Conservation (phyloP, 2,888 invertebrate species). For the Melieria picta region DNA sequence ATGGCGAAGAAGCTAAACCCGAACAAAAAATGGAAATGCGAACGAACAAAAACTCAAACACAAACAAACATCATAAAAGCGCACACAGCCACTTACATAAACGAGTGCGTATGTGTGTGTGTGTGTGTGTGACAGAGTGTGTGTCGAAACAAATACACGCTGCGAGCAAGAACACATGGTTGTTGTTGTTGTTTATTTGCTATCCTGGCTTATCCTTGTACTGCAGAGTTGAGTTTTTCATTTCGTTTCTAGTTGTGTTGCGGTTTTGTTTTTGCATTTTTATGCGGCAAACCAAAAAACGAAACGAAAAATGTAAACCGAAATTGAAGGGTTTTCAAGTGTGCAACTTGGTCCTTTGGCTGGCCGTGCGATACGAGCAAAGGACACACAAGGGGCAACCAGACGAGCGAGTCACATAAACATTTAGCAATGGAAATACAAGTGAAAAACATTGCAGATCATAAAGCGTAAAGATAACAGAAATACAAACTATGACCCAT, state of each 20-base stretch:
- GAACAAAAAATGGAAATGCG: constrained; percentile 17
- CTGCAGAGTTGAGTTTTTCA: not conserved
- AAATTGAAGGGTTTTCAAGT: not conserved
- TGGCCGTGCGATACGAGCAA: constrained; percentile 4
- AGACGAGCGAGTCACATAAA: not conserved
- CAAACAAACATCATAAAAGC: not conserved
- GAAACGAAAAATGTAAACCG: no score
- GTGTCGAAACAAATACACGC: constrained; percentile 18
- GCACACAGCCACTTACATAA: not conserved
- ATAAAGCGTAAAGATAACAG: constrained; percentile 60
- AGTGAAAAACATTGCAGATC: constrained; percentile 44
- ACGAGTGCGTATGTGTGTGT: not conserved
- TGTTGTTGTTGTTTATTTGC: not conserved
- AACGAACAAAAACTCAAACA: constrained; percentile 17
- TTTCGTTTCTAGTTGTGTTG: not conserved
- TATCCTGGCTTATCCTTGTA: not conserved
- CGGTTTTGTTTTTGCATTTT: not conserved
- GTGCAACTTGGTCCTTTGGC: constrained; percentile 3
- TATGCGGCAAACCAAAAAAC: not conserved
- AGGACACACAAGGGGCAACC: not conserved
- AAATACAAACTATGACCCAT: constrained; percentile 42
- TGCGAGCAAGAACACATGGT: not conserved
- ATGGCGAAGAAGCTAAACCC: constrained; percentile 52
- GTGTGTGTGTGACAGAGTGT: constrained; percentile 18
- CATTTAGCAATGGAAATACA: constrained; percentile 15